Conservation (phyloP, 2,113 vertebrate species). For the Lathamus discolor region DNA sequence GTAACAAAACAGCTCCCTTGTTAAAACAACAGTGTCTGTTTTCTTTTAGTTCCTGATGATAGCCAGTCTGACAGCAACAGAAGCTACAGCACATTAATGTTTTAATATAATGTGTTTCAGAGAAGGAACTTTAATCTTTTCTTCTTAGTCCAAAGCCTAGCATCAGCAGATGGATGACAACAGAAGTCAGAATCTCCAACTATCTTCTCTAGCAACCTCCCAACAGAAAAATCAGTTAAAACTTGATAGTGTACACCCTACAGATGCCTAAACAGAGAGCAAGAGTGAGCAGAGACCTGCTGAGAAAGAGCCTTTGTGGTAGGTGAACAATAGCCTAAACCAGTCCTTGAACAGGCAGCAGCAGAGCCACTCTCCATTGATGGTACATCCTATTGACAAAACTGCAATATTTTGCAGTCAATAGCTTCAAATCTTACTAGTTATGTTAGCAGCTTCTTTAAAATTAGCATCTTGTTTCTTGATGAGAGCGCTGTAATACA, state of each 20-base stretch:
- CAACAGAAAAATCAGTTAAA: background rate
- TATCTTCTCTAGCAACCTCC: background rate
- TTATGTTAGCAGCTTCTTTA: conserved; percentile 26
- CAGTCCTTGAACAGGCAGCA: background rate
- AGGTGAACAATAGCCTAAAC: background rate
- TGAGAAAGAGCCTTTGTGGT: background rate
- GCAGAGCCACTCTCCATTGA: background rate
- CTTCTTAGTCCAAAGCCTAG: background rate
- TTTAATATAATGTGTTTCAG: background rate
- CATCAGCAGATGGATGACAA: background rate
- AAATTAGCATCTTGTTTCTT: background rate
- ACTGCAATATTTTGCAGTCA: background rate
- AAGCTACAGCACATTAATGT: background rate
- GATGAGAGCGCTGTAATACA: background rate
- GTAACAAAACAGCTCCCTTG: background rate
- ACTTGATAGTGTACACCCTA: background rate
- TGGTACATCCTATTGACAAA: no score
- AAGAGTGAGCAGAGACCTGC: background rate
- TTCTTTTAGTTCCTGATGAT: background rate
- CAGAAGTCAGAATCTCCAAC: background rate
- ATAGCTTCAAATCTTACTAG: background rate
- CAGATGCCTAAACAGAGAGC: background rate
- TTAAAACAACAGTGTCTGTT: background rate
- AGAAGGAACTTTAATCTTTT: background rate
- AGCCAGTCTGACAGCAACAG: background rate